Evolutionary conservation across 2,797 vertebrate genomes (phyloP).

Genomic region (Tinamus major): DNA sequence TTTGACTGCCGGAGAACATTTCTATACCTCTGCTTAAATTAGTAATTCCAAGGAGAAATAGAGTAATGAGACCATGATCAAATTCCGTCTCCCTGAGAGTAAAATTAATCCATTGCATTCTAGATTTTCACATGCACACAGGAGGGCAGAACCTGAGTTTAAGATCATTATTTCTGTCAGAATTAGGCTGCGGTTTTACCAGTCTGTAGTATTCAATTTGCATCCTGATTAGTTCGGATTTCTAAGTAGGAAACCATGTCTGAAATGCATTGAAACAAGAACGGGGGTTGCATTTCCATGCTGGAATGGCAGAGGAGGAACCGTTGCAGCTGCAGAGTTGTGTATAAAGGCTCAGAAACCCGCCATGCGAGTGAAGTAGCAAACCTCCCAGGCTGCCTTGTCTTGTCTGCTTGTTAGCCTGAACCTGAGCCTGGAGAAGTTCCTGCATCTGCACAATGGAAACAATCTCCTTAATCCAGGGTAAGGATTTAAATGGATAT

Average conservation of each 20-base stretch:
- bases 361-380: neutral
- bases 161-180: slow-evolving; percentile 8
- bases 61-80: neutral
- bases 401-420: neutral
- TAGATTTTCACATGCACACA: neutral
- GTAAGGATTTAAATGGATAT: neutral
- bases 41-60: neutral
- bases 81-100: neutral
- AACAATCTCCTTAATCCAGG: neutral
- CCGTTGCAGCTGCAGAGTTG: neutral
- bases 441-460: neutral
- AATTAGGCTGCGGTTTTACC: neutral
- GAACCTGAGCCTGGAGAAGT: neutral
- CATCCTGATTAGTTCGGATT: neutral
- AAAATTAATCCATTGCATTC: neutral
- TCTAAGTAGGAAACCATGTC: neutral
- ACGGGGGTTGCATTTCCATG: neutral
- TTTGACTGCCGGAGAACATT: neutral
- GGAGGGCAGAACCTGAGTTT: neutral
- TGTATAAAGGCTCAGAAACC: neutral
- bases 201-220: neutral
- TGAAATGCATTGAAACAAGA: neutral
- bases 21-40: neutral
- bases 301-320: neutral
- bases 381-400: neutral